Evolutionary conservation across 2,797 vertebrate species (phyloP).

Genomic region (Pelochelys cantorii): DNA sequence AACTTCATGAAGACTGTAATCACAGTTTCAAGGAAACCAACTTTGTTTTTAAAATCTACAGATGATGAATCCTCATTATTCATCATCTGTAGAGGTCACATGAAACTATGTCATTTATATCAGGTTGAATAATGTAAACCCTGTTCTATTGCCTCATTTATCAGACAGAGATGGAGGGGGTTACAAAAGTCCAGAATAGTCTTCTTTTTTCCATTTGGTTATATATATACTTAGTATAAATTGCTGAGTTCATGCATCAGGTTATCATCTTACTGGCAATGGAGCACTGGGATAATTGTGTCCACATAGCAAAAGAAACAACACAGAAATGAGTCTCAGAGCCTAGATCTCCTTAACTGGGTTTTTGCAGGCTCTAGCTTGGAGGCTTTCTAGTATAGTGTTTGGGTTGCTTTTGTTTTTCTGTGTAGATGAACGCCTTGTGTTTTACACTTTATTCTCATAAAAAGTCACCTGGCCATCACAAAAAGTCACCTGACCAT

Average conservation of each 20-base stretch:
- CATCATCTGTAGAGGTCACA: too few species aligned
- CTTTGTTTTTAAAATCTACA: neutral
- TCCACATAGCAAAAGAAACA: neutral
- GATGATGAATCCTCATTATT: neutral
- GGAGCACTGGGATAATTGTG: rapidly evolving
- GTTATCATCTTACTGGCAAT: neutral
- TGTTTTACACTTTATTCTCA: rapidly evolving
- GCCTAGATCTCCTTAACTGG: neutral
- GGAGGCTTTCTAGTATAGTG: neutral
- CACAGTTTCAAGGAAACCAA: neutral
- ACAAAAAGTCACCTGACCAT: neutral
- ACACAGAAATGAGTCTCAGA: neutral
- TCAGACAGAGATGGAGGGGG: neutral
- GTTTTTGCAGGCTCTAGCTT: neutral
- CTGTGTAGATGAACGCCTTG: neutral
- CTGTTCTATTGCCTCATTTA: neutral
- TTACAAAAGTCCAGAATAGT: neutral
- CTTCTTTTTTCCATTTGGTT: neutral
- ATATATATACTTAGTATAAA: neutral
- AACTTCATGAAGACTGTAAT: neutral
- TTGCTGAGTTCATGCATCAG: rapidly evolving
- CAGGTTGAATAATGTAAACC: rapidly evolving
- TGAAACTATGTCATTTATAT: rapidly evolving
- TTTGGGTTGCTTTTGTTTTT: neutral
- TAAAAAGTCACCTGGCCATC: neutral